A percentile compares a stretch with the other conserved stretches of the same genome.
Conservation (phyloP, 2,113 vertebrate species). For the Sturnus vulgaris region DNA sequence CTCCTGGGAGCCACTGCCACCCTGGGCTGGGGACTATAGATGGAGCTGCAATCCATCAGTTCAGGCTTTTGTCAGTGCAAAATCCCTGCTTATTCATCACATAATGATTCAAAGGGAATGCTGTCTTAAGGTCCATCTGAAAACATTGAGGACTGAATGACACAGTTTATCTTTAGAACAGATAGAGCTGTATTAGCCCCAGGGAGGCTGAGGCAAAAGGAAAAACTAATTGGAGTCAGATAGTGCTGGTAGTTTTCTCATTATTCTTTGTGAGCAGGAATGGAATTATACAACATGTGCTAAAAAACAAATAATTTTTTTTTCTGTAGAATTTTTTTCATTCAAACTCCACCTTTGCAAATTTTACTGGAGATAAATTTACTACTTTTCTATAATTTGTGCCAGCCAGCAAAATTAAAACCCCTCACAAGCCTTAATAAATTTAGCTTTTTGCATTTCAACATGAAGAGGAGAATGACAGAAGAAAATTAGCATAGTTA, state of each 20-base stretch:
- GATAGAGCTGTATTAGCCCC: not conserved
- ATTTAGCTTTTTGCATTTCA: slow-evolving; percentile 37
- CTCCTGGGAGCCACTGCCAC: not conserved
- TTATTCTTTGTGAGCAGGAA: not conserved
- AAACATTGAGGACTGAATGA: not conserved
- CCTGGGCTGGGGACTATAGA: not conserved
- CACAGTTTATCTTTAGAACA: not conserved
- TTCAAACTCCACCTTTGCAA: not conserved
- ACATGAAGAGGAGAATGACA: not conserved
- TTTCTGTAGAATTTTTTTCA: not conserved
- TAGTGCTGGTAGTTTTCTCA: not conserved
- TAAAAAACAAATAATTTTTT: not conserved
- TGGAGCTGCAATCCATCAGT: not conserved
- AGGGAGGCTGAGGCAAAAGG: not conserved
- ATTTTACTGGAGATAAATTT: not conserved
- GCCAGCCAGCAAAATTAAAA: not conserved
- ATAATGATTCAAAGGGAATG: not conserved
- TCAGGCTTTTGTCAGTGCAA: not conserved
- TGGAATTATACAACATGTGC: not conserved
- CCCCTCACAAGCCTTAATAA: not conserved
- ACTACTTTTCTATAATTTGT: not conserved
- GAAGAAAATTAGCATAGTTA: slow-evolving; percentile 21
- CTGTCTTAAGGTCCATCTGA: not conserved
- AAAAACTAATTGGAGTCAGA: not conserved
- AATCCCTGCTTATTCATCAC: not conserved